Base-by-base conservation (phyloP, 2,113 vertebrate species). In the Nothocercus nigrocapillus region DNA sequence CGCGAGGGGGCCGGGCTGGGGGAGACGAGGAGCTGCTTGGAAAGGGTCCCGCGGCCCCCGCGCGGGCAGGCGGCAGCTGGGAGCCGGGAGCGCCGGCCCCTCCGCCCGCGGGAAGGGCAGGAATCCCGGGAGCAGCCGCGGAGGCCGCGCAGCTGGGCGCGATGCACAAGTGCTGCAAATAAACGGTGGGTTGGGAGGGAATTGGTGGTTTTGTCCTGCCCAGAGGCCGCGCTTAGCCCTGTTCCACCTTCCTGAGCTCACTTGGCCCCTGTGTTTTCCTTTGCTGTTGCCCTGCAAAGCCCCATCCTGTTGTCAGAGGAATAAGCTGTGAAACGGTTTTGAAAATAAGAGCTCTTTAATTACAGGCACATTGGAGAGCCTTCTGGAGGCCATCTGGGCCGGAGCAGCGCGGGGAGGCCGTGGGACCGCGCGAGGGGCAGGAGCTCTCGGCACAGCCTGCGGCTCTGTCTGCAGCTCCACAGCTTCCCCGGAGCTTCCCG, bases 381-480 rank as follows among this genome's bases (percentile, higher is more conserved):
- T 94, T 93, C 91, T 88, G 89, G 94, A 91, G 74, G 64, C 92
- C 94, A 95, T 95, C 93, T 94, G 95, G 54, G 54, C 54, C 5
- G 27, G 54, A 56, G 49, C 49, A 8, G 36, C 36, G 36, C 36
- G 36, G 36, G 36, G 36, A 36, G 36, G 36, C 36, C 36, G 36
- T 36, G 36, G 36, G 36, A 36, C 36, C 7, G 36, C 36, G 36
- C 36, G 36, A 36, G 36, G 36, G 49, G 53, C 53, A 15, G 53
- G 53, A 53, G 53, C 53, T 53, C 24, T 27, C 24, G 7, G 51
- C 51, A 27, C 51, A 13, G 49, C 20, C 10, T 51, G 51, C 51
- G 25, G 24, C 24, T 27, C 24, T 24, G 49, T 51, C 49, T 51
- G 49, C 36, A 44, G 42, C 42, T 44, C 24, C 53, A 7, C 51